Evolutionary conservation across 2,888 invertebrate genomes (phyloP).

Genomic region (Ernsta delagoae): DNA sequence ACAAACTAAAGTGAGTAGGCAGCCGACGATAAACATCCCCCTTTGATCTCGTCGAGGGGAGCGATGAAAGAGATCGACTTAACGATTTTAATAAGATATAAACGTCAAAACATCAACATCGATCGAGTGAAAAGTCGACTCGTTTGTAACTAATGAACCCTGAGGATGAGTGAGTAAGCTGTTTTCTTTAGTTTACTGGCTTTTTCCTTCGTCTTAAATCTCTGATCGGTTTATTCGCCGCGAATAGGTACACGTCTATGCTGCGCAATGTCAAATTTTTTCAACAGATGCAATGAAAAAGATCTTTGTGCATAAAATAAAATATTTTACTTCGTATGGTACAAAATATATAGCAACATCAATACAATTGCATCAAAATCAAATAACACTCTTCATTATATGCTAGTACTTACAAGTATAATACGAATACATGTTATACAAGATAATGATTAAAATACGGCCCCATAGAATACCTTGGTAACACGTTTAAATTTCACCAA

Average conservation of each 20-base stretch:
- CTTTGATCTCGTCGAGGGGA: constrained; percentile 29
- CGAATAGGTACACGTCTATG: too few species aligned
- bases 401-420: too few species aligned
- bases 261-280: too few species aligned
- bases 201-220: too few species aligned
- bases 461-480: constrained; percentile 54
- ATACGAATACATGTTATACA: too few species aligned
- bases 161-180: constrained; percentile 1
- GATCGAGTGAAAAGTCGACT: constrained; percentile 31
- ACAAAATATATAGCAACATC: too few species aligned
- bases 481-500: constrained; percentile 74
- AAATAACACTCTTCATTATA: too few species aligned
- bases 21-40: constrained; percentile 28
- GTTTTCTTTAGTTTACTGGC: neutral
- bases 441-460: neutral
- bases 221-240: too few species aligned
- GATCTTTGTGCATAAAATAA: too few species aligned
- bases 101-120: constrained; percentile 29
- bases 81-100: constrained; percentile 36
- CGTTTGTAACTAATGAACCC: constrained; percentile 17
- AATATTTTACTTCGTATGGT: too few species aligned
- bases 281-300: too few species aligned
- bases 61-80: constrained; percentile 37
- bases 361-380: too few species aligned
- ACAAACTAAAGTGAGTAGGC: constrained; percentile 22